These are phyloP conservation scores for Pangasius krempfi DNA, from an alignment of 2,797 vertebrate genomes.

Conservation along the genomic window DNA sequence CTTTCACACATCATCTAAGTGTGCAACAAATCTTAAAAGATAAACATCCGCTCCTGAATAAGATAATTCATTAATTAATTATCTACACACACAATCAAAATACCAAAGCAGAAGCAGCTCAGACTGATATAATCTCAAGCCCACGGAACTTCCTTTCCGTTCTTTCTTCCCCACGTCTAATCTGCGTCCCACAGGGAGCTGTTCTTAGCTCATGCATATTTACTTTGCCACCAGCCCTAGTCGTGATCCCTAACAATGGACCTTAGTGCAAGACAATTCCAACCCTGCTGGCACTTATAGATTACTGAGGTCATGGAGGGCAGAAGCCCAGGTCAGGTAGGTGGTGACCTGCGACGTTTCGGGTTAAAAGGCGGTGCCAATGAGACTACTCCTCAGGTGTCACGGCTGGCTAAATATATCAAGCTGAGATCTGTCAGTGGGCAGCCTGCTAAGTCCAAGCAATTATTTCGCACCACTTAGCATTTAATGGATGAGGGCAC, in stretches of 20 bases:
- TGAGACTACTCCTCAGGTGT: conserved; percentile 33
- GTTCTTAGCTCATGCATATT: conserved; percentile 78
- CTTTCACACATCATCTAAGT: neutral
- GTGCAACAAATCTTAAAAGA: neutral
- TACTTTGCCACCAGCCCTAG: conserved; percentile 75
- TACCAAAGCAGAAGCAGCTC: conserved; percentile 61
- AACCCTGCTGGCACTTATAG: conserved; percentile 75
- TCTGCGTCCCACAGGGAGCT: conserved; percentile 71
- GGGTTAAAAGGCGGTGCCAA: conserved; percentile 32
- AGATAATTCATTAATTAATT: neutral
- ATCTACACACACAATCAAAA: neutral
- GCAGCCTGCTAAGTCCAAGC: neutral
- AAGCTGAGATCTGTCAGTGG: neutral
- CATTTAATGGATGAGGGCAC: neutral
- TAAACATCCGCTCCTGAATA: neutral
- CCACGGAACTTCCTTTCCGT: conserved; percentile 45
- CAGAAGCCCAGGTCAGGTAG: conserved; percentile 64
- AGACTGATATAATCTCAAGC: conserved; percentile 67
- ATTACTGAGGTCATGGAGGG: conserved; percentile 68
- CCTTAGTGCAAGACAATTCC: conserved; percentile 77
- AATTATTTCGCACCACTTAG: conserved; percentile 2
- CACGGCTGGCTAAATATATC: conserved; percentile 38
- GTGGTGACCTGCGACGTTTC: conserved; percentile 55
- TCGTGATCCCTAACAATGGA: conserved; percentile 79
- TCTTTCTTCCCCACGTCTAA: conserved; percentile 59